A percentile compares a stretch with the other conserved stretches of the same genome.
Conservation (phyloP, 2,888 invertebrate species). For the Tetranychus truncatus region DNA sequence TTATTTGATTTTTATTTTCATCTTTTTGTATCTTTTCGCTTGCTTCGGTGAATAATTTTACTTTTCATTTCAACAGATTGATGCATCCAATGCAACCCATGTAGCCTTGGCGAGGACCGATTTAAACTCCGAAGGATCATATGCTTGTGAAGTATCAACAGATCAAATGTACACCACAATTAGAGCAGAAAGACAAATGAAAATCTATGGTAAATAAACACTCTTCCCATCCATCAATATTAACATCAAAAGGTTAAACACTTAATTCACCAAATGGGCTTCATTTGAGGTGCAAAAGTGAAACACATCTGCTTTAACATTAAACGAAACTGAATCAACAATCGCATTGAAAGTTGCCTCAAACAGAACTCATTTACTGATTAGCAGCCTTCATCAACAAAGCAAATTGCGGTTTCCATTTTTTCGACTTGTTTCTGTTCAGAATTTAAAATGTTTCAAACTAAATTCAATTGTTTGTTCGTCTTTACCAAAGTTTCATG, state of each 20-base stretch:
- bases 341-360: too few species aligned
- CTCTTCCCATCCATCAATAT: neutral
- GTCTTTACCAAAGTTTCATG: too few species aligned
- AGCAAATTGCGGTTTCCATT: too few species aligned
- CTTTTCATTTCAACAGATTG: conserved; percentile 11
- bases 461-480: too few species aligned
- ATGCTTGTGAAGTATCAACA: conserved; percentile 15
- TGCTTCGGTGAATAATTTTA: neutral
- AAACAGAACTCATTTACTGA: too few species aligned
- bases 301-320: too few species aligned
- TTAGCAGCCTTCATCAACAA: too few species aligned
- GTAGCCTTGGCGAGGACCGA: conserved; percentile 17
- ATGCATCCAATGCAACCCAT: conserved; percentile 20
- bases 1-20: neutral
- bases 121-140: conserved; percentile 14
- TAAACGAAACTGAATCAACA: too few species aligned
- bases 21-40: neutral
- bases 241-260: neutral
- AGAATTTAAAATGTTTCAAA: too few species aligned
- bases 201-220: conserved; percentile 26
- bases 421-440: too few species aligned
- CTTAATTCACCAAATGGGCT: too few species aligned
- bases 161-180: conserved; percentile 24
- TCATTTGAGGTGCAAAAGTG: too few species aligned
- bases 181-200: conserved; percentile 25